phyloP scores from a whole-genome alignment of 2,888 invertebrate genomes.

The Heliothis peltigera region DNA sequence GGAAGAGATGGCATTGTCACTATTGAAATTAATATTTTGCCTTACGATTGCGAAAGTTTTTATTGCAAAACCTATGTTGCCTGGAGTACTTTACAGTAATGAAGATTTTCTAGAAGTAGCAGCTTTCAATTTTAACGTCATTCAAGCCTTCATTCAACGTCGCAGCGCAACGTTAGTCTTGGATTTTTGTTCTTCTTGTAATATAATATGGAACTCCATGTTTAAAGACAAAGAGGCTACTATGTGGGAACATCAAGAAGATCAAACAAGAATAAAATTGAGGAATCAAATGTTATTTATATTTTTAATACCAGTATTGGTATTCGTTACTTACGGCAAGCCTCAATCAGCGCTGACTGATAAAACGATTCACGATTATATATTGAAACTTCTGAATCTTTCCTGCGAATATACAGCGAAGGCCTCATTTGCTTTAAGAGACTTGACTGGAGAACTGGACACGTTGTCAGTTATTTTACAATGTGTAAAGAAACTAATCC shows the following conservation, averaged over 20 bases:
- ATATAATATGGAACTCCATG: slow-evolving; percentile 73
- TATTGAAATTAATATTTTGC: slow-evolving; percentile 86
- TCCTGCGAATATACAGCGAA: slow-evolving; percentile 91
- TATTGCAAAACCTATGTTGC: slow-evolving; percentile 71
- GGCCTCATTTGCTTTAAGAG: slow-evolving; percentile 90
- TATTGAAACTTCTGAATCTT: slow-evolving; percentile 90
- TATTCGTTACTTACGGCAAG: slow-evolving; percentile 72
- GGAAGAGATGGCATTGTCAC: slow-evolving; percentile 81
- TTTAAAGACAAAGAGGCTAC: slow-evolving; percentile 69
- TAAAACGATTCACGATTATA: slow-evolving; percentile 90
- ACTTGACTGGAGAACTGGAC: slow-evolving; percentile 85
- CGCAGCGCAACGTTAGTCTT: slow-evolving; percentile 73
- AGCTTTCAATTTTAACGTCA: slow-evolving; percentile 77
- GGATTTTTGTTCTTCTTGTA: slow-evolving; percentile 79
- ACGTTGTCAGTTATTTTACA: slow-evolving; percentile 84
- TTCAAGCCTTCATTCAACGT: slow-evolving; percentile 73
- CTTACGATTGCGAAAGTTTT: slow-evolving; percentile 81
- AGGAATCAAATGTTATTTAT: slow-evolving; percentile 91
- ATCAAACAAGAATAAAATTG: slow-evolving; percentile 75
- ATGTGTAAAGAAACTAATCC: slow-evolving; percentile 89
- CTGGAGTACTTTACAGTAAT: slow-evolving; percentile 74
- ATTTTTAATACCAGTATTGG: slow-evolving; percentile 91
- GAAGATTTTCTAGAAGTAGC: slow-evolving; percentile 78
- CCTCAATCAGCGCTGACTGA: slow-evolving; percentile 71
- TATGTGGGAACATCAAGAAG: slow-evolving; percentile 56